A percentile compares a stretch with the other conserved stretches of the same genome.
These are phyloP conservation scores for Cydia splendana DNA, from an alignment of 1,140 invertebrate species.

Conservation along the genomic window DNA sequence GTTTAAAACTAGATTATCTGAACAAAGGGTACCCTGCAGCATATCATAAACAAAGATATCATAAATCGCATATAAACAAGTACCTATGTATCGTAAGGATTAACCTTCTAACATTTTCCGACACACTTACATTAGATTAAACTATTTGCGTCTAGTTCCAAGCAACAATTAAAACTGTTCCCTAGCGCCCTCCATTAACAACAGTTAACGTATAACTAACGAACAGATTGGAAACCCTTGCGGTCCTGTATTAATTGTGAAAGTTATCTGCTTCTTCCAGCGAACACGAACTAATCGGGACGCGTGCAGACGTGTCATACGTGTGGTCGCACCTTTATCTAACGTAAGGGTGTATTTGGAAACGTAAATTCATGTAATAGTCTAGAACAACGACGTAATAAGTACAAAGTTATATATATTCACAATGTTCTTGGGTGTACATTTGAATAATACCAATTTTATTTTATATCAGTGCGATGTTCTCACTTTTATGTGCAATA, in stretches of 20 bases:
- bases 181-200: conserved; percentile 6
- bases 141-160: neutral
- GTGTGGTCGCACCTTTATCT: conserved; percentile 20
- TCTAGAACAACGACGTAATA: neutral
- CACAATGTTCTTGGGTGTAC: no score
- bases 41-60: neutral
- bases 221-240: conserved; percentile 24
- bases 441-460: no score
- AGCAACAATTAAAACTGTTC: neutral
- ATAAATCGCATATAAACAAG: neutral
- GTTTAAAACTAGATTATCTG: neutral
- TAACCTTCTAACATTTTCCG: neutral
- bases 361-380: neutral
- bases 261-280: conserved; percentile 32
- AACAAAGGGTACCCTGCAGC: neutral
- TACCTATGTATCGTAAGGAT: neutral
- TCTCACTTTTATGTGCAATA: no score
- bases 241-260: conserved; percentile 34
- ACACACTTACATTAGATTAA: neutral
- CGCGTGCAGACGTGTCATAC: conserved; percentile 28
- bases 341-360: neutral
- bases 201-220: conserved; percentile 13
- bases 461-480: no score
- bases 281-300: conserved; percentile 24
- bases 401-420: neutral